Evolutionary conservation across 2,797 vertebrate species (phyloP).

Genomic region (Cyclopterus lumpus): DNA sequence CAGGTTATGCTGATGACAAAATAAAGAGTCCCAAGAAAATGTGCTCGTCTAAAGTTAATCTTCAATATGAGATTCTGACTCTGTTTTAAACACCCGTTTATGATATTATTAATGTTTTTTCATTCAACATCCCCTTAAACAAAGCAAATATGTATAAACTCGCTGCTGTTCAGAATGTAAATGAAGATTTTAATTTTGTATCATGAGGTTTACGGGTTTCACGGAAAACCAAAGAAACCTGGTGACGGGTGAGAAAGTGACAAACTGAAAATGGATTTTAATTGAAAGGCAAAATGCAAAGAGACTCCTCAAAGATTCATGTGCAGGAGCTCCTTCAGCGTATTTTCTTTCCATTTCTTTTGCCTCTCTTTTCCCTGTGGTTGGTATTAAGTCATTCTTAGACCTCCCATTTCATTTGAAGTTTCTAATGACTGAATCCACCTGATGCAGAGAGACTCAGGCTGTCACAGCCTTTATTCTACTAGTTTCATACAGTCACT

Average conservation of each 20-base stretch:
- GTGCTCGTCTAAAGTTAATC: background rate
- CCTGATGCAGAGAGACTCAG: background rate
- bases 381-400: background rate
- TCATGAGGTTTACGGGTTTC: background rate
- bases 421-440: background rate
- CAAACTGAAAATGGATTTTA: background rate
- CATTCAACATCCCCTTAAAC: background rate
- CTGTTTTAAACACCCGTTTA: background rate
- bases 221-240: constrained; percentile 12
- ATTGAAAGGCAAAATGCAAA: background rate
- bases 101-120: background rate
- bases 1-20: background rate
- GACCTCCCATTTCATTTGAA: constrained; percentile 4
- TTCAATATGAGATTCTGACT: background rate
- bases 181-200: constrained; percentile 6
- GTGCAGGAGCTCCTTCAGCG: background rate
- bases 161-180: background rate
- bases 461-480: background rate
- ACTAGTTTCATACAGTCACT: background rate
- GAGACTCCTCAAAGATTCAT: background rate
- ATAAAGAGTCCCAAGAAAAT: background rate
- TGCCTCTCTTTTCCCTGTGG: background rate
- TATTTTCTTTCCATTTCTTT: background rate
- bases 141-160: background rate
- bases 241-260: background rate